Conservation (phyloP, 2,797 vertebrate species). For the Spheniscus humboldti region DNA sequence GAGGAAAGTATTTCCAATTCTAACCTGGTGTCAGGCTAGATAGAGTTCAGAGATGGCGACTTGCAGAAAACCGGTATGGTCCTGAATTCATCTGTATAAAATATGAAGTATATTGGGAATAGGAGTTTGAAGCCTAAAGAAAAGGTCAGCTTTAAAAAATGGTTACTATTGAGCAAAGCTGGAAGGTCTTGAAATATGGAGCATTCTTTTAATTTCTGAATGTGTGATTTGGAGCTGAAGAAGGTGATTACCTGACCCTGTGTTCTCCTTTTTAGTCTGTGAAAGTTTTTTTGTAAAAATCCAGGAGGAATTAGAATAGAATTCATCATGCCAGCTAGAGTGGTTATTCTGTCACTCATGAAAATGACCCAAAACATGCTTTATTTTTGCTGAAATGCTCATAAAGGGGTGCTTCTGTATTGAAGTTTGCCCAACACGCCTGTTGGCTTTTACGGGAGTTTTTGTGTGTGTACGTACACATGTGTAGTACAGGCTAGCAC, state of each 20-base stretch:
- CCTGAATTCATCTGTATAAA: neutral
- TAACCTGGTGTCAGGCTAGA: neutral
- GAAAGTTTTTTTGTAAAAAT: neutral
- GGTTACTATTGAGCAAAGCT: neutral
- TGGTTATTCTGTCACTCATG: neutral
- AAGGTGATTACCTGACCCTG: neutral
- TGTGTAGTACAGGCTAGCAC: neutral
- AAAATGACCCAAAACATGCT: neutral
- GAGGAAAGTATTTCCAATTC: neutral
- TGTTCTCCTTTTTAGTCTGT: neutral
- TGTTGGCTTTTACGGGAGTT: neutral
- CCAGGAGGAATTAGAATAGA: neutral
- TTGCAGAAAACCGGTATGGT: neutral
- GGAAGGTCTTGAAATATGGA: neutral
- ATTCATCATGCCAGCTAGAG: neutral
- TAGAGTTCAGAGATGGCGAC: neutral
- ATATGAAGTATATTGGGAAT: neutral
- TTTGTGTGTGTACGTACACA: rapidly evolving
- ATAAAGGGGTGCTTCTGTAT: neutral
- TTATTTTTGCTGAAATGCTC: neutral
- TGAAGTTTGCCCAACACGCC: neutral
- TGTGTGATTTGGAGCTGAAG: neutral
- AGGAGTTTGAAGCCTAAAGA: neutral
- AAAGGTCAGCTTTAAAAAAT: neutral
- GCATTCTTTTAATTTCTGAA: neutral